Conservation (phyloP, 2,113 vertebrate species). For the Alligator sinensis region DNA sequence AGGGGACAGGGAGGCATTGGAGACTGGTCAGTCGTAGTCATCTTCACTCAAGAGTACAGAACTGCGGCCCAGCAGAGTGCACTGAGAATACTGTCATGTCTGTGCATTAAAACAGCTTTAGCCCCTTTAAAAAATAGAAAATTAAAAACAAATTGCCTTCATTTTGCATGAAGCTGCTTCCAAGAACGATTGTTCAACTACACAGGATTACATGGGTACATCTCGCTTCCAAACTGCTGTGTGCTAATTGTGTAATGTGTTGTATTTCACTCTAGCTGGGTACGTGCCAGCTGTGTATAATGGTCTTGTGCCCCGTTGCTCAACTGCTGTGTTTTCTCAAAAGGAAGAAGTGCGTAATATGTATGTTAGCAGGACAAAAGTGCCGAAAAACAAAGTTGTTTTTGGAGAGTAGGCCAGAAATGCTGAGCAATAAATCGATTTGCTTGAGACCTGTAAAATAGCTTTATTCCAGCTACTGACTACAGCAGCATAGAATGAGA, state of each 20-base stretch:
- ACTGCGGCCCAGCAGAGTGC: too few species aligned
- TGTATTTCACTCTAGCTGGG: too few species aligned
- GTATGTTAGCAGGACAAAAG: neutral
- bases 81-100: too few species aligned
- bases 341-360: neutral
- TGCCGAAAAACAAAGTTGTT: neutral
- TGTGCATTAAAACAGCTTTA: too few species aligned
- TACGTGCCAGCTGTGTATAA: neutral
- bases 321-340: neutral
- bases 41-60: too few species aligned
- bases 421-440: neutral
- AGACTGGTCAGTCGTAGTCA: too few species aligned
- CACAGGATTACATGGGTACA: neutral
- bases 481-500: neutral
- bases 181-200: neutral
- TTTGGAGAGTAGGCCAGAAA: neutral
- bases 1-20: neutral
- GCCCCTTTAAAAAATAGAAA: too few species aligned
- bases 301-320: neutral
- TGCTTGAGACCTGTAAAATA: neutral
- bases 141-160: too few species aligned
- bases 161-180: neutral
- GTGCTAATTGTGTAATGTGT: neutral
- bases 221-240: neutral
- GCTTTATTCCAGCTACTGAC: accelerated